These are phyloP conservation scores for Temnothorax nylanderi DNA, from an alignment of 1,140 invertebrate species.

Conservation along the genomic window DNA sequence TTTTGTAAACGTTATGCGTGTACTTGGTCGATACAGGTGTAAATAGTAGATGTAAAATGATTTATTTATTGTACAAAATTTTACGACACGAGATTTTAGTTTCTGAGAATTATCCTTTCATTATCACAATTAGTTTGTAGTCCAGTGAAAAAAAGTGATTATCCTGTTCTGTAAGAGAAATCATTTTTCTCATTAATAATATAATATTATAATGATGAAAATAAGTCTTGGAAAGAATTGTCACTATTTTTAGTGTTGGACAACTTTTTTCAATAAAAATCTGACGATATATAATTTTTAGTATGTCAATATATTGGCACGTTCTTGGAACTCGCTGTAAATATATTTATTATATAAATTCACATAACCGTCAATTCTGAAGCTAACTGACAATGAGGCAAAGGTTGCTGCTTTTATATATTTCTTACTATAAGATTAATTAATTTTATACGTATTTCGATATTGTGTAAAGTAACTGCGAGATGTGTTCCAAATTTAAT, in stretches of 20 bases:
- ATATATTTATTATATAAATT: conserved; percentile 59
- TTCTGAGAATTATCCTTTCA: conserved; percentile 63
- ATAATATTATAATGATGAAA: not conserved
- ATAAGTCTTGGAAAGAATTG: not conserved
- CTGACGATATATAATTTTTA: not conserved
- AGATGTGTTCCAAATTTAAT: conserved; percentile 32
- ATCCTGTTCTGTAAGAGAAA: conserved; percentile 50
- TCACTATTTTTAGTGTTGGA: conserved; percentile 11
- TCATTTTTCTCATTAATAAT: not conserved
- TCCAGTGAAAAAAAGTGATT: conserved; percentile 52
- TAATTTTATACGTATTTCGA: conserved; percentile 31
- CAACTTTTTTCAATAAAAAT: conserved; percentile 19
- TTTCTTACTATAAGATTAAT: conserved; percentile 20
- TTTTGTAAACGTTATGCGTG: conserved; percentile 66
- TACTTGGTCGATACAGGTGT: conserved; percentile 65
- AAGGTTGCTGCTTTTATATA: conserved; percentile 39
- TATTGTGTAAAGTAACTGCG: not conserved
- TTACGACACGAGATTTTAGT: conserved; percentile 70
- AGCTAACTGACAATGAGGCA: not conserved
- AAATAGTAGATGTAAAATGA: conserved; percentile 76
- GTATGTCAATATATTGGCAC: conserved; percentile 41
- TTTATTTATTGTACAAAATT: conserved; percentile 82
- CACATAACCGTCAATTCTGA: not conserved
- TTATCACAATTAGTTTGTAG: conserved; percentile 56
- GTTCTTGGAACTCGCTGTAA: conserved; percentile 48